phyloP scores from a whole-genome alignment of 1,140 invertebrate species.

The Hetaerina americana region DNA sequence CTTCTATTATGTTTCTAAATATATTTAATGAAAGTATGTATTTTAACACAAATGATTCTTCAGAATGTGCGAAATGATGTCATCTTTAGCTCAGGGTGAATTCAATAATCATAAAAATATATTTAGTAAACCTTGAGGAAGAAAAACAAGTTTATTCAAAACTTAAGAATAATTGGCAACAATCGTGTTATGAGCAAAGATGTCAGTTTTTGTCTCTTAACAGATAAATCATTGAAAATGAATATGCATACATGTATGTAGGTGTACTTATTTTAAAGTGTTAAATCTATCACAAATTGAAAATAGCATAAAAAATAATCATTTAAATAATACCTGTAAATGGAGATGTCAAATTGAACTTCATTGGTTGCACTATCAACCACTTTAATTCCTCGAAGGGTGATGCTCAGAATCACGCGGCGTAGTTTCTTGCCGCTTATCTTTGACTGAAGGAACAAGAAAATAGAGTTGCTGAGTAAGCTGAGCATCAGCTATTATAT shows the following conservation, averaged over 20 bases:
- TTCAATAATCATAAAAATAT: too few relatives aligned
- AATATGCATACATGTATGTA: too few relatives aligned
- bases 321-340: slow-evolving; percentile 51
- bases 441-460: slow-evolving; percentile 39
- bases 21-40: too few relatives aligned
- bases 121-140: too few relatives aligned
- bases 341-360: slow-evolving; percentile 60
- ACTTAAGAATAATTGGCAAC: not conserved
- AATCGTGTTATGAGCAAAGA: not conserved
- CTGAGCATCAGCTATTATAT: not conserved
- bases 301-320: slow-evolving; percentile 9
- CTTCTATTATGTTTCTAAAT: too few relatives aligned
- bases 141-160: not conserved
- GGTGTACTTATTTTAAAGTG: not conserved
- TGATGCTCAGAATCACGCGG: slow-evolving; percentile 56
- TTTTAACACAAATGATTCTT: too few relatives aligned
- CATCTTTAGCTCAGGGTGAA: too few relatives aligned
- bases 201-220: not conserved
- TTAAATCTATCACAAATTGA: not conserved
- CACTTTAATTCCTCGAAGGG: slow-evolving; percentile 57
- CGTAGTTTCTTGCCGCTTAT: slow-evolving; percentile 52
- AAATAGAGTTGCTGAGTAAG: not conserved
- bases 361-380: slow-evolving; percentile 53
- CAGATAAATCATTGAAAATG: not conserved
- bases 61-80: too few relatives aligned